Percentiles rank a stretch among this genome's conserved stretches.
Evolutionary conservation across 2,888 invertebrate species (phyloP).

Genomic region (Leptogaster cylindrica): DNA sequence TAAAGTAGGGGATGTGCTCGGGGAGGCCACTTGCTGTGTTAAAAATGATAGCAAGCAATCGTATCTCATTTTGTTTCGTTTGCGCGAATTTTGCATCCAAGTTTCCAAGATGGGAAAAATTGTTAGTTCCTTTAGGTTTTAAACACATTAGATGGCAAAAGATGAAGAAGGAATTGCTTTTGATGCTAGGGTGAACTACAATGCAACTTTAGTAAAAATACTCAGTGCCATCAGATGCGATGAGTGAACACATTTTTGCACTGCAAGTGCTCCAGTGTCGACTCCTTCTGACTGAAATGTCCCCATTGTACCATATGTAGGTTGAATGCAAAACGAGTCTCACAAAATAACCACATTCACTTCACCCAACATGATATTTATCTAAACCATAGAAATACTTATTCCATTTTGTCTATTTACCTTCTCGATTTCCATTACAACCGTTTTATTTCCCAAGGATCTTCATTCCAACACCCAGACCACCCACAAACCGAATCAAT

Average conservation of each 20-base stretch:
- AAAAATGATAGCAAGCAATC: conserved; percentile 8
- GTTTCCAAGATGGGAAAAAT: conserved; percentile 5
- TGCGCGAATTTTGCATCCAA: background rate
- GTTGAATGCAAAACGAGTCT: background rate
- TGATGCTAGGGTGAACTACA: too few relatives aligned
- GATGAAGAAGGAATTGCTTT: conserved; percentile 8
- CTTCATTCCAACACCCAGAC: too few relatives aligned
- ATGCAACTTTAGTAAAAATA: too few relatives aligned
- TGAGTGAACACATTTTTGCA: background rate
- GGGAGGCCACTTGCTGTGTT: conserved; percentile 13
- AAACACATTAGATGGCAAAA: too few relatives aligned
- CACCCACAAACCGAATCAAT: too few relatives aligned
- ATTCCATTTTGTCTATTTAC: background rate
- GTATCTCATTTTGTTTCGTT: conserved; percentile 11
- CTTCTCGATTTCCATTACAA: too few relatives aligned
- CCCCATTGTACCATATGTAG: conserved; percentile 2
- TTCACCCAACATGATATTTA: conserved; percentile 5
- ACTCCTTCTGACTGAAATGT: background rate
- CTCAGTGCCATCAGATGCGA: background rate
- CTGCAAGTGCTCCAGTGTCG: background rate
- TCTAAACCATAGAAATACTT: background rate
- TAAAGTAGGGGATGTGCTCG: conserved; percentile 19
- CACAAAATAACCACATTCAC: conserved; percentile 3
- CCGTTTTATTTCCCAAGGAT: background rate
- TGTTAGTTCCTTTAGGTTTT: conserved; percentile 12